Percentiles rank a stretch among this genome's conserved stretches.
Evolutionary conservation across 1,140 invertebrate species (phyloP).

Genomic region (Bacillus rossius): DNA sequence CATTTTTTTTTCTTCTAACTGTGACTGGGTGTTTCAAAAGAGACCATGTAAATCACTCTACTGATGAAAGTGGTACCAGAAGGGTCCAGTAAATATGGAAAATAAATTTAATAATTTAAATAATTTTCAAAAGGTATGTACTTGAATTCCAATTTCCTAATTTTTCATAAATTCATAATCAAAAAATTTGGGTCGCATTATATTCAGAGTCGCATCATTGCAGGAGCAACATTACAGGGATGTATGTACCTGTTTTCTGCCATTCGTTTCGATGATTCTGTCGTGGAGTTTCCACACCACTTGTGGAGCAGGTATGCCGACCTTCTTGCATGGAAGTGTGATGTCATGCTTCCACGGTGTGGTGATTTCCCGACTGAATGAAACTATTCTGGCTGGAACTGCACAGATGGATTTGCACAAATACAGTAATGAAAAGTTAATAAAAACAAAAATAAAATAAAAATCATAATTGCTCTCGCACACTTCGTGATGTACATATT

Average conservation of each 20-base stretch:
- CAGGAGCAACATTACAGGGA: background rate
- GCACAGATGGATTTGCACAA: background rate
- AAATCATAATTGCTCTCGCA: too few species aligned
- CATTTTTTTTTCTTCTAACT: too few species aligned
- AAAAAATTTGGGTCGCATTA: too few species aligned
- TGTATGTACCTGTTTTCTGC: conserved; percentile 27
- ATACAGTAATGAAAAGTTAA: conserved; percentile 9
- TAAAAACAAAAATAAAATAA: conserved; percentile 6
- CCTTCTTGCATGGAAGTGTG: conserved; percentile 69
- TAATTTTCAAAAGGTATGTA: too few species aligned
- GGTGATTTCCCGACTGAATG: conserved; percentile 68
- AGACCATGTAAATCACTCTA: too few species aligned
- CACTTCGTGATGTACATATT: too few species aligned
- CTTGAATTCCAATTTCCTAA: too few species aligned
- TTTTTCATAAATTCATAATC: too few species aligned
- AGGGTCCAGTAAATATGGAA: too few species aligned
- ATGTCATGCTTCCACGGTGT: conserved; percentile 83
- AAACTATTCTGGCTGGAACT: conserved; percentile 76
- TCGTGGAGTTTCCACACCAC: conserved; percentile 57
- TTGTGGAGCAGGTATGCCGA: conserved; percentile 66
- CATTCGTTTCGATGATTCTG: conserved; percentile 24
- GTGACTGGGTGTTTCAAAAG: too few species aligned
- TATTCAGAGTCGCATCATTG: background rate
- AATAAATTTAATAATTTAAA: too few species aligned
- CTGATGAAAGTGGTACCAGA: too few species aligned